Percentiles rank a stretch among this genome's conserved stretches.
phyloP scores from a whole-genome alignment of 2,888 invertebrate species.

The Ischnus inquisitorius region DNA sequence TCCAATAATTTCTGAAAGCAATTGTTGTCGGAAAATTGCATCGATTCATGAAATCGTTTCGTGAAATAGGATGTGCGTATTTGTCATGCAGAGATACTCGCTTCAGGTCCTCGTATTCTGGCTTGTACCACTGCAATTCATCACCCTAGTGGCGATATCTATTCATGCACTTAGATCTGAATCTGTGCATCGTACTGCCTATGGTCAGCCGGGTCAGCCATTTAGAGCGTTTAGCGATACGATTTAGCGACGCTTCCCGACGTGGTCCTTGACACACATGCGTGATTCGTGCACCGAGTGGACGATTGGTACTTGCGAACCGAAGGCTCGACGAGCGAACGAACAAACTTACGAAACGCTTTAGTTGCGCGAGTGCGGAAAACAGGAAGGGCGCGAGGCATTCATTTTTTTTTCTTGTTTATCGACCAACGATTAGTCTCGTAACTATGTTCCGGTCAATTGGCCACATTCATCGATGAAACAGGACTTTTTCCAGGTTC shows the following conservation, averaged over 20 bases:
- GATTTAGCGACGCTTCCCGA: constrained; percentile 70
- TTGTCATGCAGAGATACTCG: constrained; percentile 1
- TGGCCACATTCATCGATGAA: constrained; percentile 34
- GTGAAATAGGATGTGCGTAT: constrained; percentile 1
- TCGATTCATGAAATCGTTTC: neutral
- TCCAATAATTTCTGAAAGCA: neutral
- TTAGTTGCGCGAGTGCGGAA: neutral
- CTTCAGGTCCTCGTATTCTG: no score
- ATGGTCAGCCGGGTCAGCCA: constrained; percentile 34
- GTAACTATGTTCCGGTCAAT: constrained; percentile 35
- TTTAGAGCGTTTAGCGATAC: constrained; percentile 76
- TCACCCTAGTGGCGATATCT: constrained; percentile 31
- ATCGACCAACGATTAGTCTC: neutral
- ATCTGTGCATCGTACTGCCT: constrained; percentile 13
- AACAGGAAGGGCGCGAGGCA: constrained; percentile 20
- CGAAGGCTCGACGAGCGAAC: constrained; percentile 16
- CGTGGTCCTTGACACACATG: constrained; percentile 76
- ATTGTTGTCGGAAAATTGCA: neutral
- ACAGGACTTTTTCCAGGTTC: constrained; percentile 2
- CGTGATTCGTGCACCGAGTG: constrained; percentile 57
- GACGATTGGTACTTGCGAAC: constrained; percentile 54
- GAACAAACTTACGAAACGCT: constrained; percentile 23
- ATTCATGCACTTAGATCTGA: constrained; percentile 50
- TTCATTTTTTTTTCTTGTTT: neutral
- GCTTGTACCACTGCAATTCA: constrained; percentile 27